These are phyloP conservation scores for Hylomyscus alleni DNA, from an alignment of 2,797 vertebrate species.

Conservation along the genomic window DNA sequence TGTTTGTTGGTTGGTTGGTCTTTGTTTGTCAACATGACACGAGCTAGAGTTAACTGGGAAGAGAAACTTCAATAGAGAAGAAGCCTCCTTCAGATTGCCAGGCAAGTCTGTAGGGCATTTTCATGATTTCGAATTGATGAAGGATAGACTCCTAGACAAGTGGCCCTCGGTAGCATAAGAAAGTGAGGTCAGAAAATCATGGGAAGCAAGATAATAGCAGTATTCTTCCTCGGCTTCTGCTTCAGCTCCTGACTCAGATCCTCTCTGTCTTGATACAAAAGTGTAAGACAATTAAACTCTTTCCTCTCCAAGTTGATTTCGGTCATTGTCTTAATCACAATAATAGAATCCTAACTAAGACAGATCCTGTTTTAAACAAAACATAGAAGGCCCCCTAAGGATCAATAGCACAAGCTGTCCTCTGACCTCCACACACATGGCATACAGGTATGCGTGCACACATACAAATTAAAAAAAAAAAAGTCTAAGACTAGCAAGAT, in stretches of 20 bases:
- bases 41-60: background rate
- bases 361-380: background rate
- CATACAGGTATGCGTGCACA: background rate
- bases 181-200: background rate
- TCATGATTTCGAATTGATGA: background rate
- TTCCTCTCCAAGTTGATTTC: background rate
- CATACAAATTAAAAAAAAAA: background rate
- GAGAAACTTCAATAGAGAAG: background rate
- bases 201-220: background rate
- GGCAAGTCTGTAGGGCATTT: background rate
- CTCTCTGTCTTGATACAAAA: background rate
- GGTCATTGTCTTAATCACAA: background rate
- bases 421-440: background rate
- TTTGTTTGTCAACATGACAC: background rate
- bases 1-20: background rate
- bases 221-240: background rate
- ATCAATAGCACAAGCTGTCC: background rate
- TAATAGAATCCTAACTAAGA: background rate
- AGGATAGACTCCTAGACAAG: background rate
- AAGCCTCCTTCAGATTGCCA: background rate
- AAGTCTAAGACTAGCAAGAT: background rate
- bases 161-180: background rate
- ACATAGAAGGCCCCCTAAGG: background rate
- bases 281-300: background rate
- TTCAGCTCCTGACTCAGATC: background rate